A percentile compares a stretch with the other conserved stretches of the same genome.
Conservation (phyloP, 1,140 invertebrate species). For the Drosophila yakuba region DNA sequence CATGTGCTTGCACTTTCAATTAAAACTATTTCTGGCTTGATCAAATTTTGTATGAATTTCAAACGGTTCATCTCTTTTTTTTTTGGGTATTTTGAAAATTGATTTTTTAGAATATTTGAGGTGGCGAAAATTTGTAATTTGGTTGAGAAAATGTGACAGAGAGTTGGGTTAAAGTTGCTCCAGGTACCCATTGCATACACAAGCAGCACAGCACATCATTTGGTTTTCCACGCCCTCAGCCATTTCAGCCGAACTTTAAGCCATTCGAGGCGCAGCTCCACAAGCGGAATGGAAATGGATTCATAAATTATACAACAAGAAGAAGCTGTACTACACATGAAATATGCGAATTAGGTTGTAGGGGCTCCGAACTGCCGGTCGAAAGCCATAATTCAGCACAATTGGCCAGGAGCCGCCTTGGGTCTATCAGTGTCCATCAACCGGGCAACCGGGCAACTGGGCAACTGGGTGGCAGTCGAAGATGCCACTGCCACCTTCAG, state of each 20-base stretch:
- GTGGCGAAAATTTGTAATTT: no score
- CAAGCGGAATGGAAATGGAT: conserved; percentile 42
- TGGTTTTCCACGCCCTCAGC: not conserved
- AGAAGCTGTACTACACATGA: conserved; percentile 41
- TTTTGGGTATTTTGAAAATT: no score
- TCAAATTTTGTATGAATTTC: no score
- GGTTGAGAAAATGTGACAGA: no score
- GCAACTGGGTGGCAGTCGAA: not conserved
- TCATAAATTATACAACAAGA: conserved; percentile 74
- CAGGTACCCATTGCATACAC: conserved; percentile 37
- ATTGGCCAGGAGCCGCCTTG: conserved; percentile 18
- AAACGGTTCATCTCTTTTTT: no score
- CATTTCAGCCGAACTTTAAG: conserved; percentile 10
- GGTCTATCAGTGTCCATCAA: conserved; percentile 36
- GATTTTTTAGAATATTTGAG: no score
- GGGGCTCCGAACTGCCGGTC: conserved; percentile 2
- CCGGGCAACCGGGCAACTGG: not conserved
- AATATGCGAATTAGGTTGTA: conserved; percentile 38
- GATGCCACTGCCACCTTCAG: not conserved
- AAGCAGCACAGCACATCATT: conserved; percentile 35
- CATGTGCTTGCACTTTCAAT: no score
- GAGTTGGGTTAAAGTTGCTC: not conserved
- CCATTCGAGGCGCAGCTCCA: conserved; percentile 13
- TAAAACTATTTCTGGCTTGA: no score
- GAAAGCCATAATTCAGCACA: conserved; percentile 32